Percentiles rank a stretch among this genome's conserved stretches.
phyloP scores from a whole-genome alignment of 2,797 vertebrate species.

The Hipposideros larvatus region DNA sequence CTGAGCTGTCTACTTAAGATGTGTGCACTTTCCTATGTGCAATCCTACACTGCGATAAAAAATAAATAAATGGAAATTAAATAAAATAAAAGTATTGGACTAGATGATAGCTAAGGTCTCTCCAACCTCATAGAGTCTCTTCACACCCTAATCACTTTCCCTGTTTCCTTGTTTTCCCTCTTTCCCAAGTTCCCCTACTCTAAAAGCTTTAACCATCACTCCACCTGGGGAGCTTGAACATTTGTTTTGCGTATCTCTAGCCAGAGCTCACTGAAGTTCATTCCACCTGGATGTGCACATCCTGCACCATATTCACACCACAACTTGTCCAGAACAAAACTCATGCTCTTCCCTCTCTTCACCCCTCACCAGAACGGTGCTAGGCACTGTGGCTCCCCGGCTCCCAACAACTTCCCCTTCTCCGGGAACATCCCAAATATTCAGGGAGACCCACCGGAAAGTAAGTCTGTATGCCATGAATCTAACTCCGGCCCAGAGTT shows the following conservation, averaged over 20 bases:
- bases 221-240: background rate
- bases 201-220: background rate
- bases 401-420: background rate
- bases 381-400: background rate
- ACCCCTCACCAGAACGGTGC: background rate
- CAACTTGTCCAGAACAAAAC: background rate
- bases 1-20: background rate
- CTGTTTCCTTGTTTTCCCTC: background rate
- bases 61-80: background rate
- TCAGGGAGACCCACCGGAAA: background rate
- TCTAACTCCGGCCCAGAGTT: background rate
- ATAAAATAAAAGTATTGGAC: background rate
- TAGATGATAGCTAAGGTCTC: background rate
- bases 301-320: background rate
- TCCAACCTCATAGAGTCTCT: background rate
- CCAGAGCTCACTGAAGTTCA: background rate
- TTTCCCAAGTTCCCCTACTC: background rate
- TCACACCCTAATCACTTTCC: background rate
- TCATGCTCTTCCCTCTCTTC: background rate
- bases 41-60: background rate
- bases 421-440: background rate
- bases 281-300: background rate
- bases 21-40: background rate
- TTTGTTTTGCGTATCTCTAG: background rate
- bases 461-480: background rate